These are phyloP conservation scores for Cyprinodon variegatus DNA, from an alignment of 2,113 vertebrate genomes.

Conservation along the genomic window DNA sequence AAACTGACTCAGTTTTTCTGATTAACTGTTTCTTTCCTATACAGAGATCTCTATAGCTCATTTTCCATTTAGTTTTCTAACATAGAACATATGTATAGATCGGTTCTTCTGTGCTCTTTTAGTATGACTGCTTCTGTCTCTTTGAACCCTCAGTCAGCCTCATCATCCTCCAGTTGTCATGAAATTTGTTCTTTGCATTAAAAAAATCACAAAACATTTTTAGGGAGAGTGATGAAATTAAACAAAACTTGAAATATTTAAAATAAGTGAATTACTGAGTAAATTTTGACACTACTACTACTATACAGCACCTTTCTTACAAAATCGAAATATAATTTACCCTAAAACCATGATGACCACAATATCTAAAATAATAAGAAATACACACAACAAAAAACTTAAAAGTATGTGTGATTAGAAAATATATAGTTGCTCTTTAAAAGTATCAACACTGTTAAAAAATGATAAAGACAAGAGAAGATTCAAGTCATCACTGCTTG, in stretches of 20 bases:
- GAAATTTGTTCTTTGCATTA: not conserved
- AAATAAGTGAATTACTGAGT: not conserved
- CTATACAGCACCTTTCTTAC: not conserved
- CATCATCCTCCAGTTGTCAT: not conserved
- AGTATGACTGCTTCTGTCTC: too few species aligned
- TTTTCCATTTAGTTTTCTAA: too few species aligned
- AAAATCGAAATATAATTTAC: not conserved
- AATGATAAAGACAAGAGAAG: not conserved
- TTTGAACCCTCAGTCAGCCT: too few species aligned
- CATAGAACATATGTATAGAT: too few species aligned
- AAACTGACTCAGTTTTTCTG: too few species aligned
- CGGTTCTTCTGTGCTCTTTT: too few species aligned
- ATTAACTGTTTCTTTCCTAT: too few species aligned
- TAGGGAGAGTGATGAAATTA: not conserved
- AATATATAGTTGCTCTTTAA: not conserved
- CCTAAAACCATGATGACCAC: not conserved
- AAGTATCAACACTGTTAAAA: not conserved
- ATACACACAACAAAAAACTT: not conserved
- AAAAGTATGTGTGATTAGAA: not conserved
- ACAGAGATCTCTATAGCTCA: too few species aligned
- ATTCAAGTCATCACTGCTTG: not conserved
- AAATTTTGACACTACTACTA: not conserved
- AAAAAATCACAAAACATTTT: not conserved
- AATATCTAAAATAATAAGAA: not conserved
- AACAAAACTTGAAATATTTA: not conserved